A percentile compares a stretch with the other conserved stretches of the same genome.
phyloP scores from a whole-genome alignment of 2,888 invertebrate species.

The Drosophila meridiana region DNA sequence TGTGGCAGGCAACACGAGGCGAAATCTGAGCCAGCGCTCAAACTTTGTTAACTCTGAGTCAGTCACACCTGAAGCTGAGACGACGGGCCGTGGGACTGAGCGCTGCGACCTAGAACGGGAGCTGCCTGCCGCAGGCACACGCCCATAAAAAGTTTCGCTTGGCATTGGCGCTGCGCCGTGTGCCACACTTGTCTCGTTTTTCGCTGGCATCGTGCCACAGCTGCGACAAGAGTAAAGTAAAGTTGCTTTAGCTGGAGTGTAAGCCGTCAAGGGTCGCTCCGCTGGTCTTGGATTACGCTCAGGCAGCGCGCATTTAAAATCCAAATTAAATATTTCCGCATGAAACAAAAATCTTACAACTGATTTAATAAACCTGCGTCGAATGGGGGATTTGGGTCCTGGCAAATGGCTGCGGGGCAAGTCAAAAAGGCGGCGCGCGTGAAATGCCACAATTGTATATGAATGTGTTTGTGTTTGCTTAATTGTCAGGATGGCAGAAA shows the following conservation, averaged over 20 bases:
- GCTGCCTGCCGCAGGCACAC: slow-evolving; percentile 33
- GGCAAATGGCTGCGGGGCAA: slow-evolving; percentile 56
- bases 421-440: slow-evolving; percentile 68
- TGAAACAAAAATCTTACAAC: slow-evolving; percentile 79
- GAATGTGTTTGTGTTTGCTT: slow-evolving; percentile 29
- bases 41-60: slow-evolving; percentile 41
- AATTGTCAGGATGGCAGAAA: slow-evolving; percentile 58
- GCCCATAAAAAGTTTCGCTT: slow-evolving; percentile 63
- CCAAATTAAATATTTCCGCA: slow-evolving; percentile 79
- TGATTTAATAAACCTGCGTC: slow-evolving; percentile 73
- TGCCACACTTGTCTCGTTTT: slow-evolving; percentile 69
- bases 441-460: slow-evolving; percentile 51
- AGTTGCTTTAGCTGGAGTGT: slow-evolving; percentile 5
- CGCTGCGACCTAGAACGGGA: slow-evolving; percentile 10
- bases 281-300: slow-evolving; percentile 62
- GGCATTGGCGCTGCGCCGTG: slow-evolving; percentile 40
- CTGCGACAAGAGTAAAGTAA: slow-evolving; percentile 2
- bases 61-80: slow-evolving; percentile 55
- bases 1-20: slow-evolving; percentile 1
- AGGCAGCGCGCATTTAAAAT: slow-evolving; percentile 78
- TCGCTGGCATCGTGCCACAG: slow-evolving; percentile 25
- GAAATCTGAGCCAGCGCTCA: slow-evolving; percentile 43
- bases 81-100: slow-evolving; percentile 17
- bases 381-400: slow-evolving; percentile 30
- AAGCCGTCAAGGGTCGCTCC: slow-evolving; percentile 41